These are phyloP conservation scores for Pseudomyrmex dendroicus DNA, from an alignment of 1,140 invertebrate species.

Conservation along the genomic window DNA sequence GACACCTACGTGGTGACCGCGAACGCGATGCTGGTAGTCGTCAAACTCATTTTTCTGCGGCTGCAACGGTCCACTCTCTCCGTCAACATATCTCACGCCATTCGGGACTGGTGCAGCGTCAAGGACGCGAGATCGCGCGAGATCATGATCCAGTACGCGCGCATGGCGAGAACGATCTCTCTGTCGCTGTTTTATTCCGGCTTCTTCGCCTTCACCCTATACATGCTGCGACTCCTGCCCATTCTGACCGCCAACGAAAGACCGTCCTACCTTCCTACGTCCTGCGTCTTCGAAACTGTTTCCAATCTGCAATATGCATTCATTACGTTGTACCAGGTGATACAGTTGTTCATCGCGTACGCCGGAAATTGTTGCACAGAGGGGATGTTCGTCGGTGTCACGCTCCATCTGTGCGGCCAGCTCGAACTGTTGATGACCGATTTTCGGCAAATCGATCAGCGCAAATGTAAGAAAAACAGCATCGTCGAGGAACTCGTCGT, in stretches of 20 bases:
- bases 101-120: constrained; percentile 38
- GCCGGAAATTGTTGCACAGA: constrained; percentile 45
- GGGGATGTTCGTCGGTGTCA: constrained; percentile 34
- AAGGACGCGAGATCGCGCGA: constrained; percentile 16
- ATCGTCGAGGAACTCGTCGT: constrained; percentile 5
- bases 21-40: constrained; percentile 13
- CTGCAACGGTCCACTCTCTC: constrained; percentile 28
- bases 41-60: constrained; percentile 44
- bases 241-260: background rate
- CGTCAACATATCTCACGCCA: background rate
- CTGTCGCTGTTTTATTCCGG: constrained; percentile 34
- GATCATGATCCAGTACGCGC: constrained; percentile 39
- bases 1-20: constrained; percentile 33
- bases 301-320: constrained; percentile 27
- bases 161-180: constrained; percentile 22
- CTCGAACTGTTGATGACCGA: constrained; percentile 24
- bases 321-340: constrained; percentile 25
- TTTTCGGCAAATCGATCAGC: constrained; percentile 4
- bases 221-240: constrained; percentile 14
- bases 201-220: constrained; percentile 24
- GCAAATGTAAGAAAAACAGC: background rate
- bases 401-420: constrained; percentile 39
- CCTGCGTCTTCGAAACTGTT: constrained; percentile 31
- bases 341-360: constrained; percentile 31
- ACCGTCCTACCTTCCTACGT: constrained; percentile 22